These are phyloP conservation scores for Thalpophila matura DNA, from an alignment of 2,888 invertebrate species.

Conservation along the genomic window DNA sequence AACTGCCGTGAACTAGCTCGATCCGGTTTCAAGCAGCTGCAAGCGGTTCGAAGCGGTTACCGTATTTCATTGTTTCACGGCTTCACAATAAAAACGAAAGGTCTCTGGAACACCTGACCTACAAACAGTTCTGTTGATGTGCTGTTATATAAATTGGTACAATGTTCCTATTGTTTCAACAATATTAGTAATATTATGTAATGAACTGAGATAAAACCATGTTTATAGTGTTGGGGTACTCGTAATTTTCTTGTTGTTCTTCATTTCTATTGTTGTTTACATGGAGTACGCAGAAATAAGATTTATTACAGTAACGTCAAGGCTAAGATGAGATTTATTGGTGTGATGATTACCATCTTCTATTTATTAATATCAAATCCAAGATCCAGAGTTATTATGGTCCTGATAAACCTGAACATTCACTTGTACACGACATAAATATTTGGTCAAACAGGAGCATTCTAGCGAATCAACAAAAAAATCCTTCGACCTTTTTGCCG, in stretches of 20 bases:
- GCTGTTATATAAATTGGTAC: conserved; percentile 27
- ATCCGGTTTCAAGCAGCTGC: conserved; percentile 48
- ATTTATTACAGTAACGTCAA: conserved; percentile 1
- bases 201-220: conserved; percentile 21
- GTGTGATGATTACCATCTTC: no score
- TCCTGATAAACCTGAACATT: no score
- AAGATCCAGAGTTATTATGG: no score
- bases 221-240: conserved; percentile 6
- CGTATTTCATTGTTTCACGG: conserved; percentile 51
- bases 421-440: no score
- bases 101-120: conserved; percentile 46
- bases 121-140: conserved; percentile 23
- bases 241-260: conserved; percentile 8
- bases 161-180: conserved; percentile 29
- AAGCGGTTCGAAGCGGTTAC: conserved; percentile 38
- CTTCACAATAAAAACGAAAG: conserved; percentile 49
- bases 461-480: no score
- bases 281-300: background rate
- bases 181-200: conserved; percentile 18
- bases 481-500: no score
- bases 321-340: background rate
- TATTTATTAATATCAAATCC: no score
- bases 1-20: conserved; percentile 43
- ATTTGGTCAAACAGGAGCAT: no score
- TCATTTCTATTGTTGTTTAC: conserved; percentile 16